phyloP scores from a whole-genome alignment of 2,113 vertebrate species.

The Chaetops frenatus region DNA sequence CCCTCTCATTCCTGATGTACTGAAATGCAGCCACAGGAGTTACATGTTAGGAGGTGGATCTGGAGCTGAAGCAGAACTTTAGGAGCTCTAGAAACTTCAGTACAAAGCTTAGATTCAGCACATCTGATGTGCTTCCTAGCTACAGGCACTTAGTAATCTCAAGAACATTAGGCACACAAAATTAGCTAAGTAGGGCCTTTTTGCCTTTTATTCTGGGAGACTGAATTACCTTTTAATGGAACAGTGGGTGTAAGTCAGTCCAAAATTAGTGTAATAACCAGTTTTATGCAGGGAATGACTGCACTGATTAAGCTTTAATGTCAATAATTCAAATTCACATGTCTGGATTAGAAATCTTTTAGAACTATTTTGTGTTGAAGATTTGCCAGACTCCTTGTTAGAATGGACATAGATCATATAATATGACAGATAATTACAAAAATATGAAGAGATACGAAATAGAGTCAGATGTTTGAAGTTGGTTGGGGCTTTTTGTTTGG shows the following conservation, averaged over 20 bases:
- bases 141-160: not conserved
- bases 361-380: not conserved
- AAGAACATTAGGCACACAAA: not conserved
- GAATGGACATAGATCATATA: not conserved
- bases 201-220: not conserved
- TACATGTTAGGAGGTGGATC: rapidly evolving
- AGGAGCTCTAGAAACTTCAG: not conserved
- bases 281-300: not conserved
- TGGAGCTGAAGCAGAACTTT: not conserved
- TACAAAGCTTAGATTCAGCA: not conserved
- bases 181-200: not conserved
- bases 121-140: not conserved
- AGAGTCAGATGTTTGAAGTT: not conserved
- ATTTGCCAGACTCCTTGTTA: not conserved
- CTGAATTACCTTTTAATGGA: not conserved
- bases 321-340: not conserved
- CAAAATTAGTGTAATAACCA: not conserved
- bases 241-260: not conserved
- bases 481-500: not conserved
- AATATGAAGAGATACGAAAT: not conserved
- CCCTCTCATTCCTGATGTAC: not conserved
- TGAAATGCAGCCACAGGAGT: not conserved
- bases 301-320: not conserved
- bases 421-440: not conserved
- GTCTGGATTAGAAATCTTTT: not conserved